Percentiles rank a stretch among this genome's conserved stretches.
Conservation (phyloP, 1,140 invertebrate species). For the Macrosteles quadrilineatus region DNA sequence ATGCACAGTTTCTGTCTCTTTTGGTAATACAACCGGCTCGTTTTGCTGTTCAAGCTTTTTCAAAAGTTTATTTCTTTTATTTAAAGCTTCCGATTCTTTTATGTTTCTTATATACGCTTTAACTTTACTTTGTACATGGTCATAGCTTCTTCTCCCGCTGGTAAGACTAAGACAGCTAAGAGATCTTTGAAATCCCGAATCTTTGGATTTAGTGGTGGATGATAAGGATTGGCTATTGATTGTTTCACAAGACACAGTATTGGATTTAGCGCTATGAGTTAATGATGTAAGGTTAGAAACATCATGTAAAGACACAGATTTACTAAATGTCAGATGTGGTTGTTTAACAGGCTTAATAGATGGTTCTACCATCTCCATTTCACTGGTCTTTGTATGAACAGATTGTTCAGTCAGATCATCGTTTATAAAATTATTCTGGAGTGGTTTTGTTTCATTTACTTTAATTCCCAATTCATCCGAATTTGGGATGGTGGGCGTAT, state of each 20-base stretch:
- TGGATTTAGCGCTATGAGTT: not conserved
- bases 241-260: slow-evolving; percentile 27
- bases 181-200: slow-evolving; percentile 32
- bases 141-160: slow-evolving; percentile 27
- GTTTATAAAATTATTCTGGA: slow-evolving; percentile 9
- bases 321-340: not conserved
- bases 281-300: slow-evolving; percentile 15
- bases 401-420: not conserved
- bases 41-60: not conserved
- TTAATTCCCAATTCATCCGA: not conserved
- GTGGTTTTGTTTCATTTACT: too few species aligned
- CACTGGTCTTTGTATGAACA: not conserved
- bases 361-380: not conserved
- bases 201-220: slow-evolving; percentile 30
- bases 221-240: slow-evolving; percentile 29
- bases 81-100: slow-evolving; percentile 28
- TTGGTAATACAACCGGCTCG: not conserved
- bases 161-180: slow-evolving; percentile 28
- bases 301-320: slow-evolving; percentile 28
- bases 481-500: not conserved
- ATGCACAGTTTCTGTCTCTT: not conserved
- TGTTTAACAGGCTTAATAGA: not conserved
- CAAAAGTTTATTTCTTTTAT: slow-evolving; percentile 8
- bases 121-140: slow-evolving; percentile 32
- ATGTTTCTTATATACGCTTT: slow-evolving; percentile 30